These are phyloP conservation scores for Drosophila ananassae DNA, from an alignment of 1,140 invertebrate genomes.

Conservation along the genomic window DNA sequence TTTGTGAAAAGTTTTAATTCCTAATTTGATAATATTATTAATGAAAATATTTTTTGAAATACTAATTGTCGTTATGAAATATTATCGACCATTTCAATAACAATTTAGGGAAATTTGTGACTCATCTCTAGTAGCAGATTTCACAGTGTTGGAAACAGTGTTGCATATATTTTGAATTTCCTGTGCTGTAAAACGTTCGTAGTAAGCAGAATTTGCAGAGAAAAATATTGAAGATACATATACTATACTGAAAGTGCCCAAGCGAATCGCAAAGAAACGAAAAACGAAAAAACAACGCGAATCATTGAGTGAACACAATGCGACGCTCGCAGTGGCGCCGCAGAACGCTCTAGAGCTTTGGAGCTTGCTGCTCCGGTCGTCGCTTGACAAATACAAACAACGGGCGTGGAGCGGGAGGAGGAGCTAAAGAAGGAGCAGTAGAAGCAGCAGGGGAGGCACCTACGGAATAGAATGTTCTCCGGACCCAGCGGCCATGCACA, in stretches of 20 bases:
- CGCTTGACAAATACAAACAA: slow-evolving; percentile 41
- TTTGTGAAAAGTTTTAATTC: no score
- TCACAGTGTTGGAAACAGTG: no score
- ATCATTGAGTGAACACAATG: slow-evolving; percentile 31
- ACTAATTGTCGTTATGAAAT: no score
- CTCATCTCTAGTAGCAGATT: no score
- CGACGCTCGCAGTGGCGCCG: slow-evolving; percentile 26
- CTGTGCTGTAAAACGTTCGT: no score
- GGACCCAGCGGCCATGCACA: slow-evolving; percentile 38
- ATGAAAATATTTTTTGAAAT: no score
- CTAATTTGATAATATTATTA: no score
- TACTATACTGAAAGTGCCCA: slow-evolving; percentile 67
- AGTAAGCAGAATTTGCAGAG: not conserved
- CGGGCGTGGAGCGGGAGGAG: slow-evolving; percentile 36
- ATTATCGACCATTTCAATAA: no score
- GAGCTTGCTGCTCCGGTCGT: slow-evolving; percentile 33
- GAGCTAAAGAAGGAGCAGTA: slow-evolving; percentile 8
- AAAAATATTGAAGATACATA: slow-evolving; percentile 59
- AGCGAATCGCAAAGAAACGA: slow-evolving; percentile 31
- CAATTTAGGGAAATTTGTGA: no score
- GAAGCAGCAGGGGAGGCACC: slow-evolving; percentile 26
- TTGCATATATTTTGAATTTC: no score
- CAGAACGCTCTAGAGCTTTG: slow-evolving; percentile 22
- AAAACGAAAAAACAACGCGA: slow-evolving; percentile 16
- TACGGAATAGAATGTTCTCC: slow-evolving; percentile 43